Conservation (phyloP, 2,797 vertebrate genomes). For the Anniella stebbinsi region DNA sequence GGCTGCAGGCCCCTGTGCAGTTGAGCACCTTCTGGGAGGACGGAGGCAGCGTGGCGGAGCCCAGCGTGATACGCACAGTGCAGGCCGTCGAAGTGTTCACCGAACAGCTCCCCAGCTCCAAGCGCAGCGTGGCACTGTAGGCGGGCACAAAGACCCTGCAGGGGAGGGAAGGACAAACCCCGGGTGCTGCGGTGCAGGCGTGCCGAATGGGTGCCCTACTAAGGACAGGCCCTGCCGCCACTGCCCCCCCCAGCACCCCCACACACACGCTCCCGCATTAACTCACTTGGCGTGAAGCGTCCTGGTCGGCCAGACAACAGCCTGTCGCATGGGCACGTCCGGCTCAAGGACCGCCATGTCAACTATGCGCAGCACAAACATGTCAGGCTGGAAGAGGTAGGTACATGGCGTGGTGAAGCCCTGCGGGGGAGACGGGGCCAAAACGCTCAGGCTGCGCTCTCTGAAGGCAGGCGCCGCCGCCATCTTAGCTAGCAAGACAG, state of each 20-base stretch:
- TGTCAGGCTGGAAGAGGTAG: conserved; percentile 92
- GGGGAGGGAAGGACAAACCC: background rate
- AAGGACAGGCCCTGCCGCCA: background rate
- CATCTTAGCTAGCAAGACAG: no score
- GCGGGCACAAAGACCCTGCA: conserved; percentile 90
- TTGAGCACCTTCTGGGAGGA: conserved; percentile 80
- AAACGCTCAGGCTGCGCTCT: no score
- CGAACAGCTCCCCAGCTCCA: conserved; percentile 83
- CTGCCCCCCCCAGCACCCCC: background rate
- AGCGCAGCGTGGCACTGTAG: conserved; percentile 80
- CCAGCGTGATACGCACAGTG: conserved; percentile 81
- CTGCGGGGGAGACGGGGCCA: conserved; percentile 70
- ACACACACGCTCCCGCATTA: background rate
- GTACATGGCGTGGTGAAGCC: conserved; percentile 88
- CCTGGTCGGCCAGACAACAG: conserved; percentile 71
- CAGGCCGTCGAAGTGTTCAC: conserved; percentile 73
- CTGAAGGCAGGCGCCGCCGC: no score
- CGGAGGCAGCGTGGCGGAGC: conserved; percentile 81
- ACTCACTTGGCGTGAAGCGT: conserved; percentile 88
- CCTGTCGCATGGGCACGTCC: conserved; percentile 75
- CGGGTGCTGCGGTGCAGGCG: background rate
- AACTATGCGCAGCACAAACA: conserved; percentile 86
- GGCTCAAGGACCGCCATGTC: conserved; percentile 86
- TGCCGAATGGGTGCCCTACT: background rate
- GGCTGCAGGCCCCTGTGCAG: conserved; percentile 83